These are phyloP conservation scores for Peromyscus aztecus DNA, from an alignment of 2,797 vertebrate species.

Conservation along the genomic window DNA sequence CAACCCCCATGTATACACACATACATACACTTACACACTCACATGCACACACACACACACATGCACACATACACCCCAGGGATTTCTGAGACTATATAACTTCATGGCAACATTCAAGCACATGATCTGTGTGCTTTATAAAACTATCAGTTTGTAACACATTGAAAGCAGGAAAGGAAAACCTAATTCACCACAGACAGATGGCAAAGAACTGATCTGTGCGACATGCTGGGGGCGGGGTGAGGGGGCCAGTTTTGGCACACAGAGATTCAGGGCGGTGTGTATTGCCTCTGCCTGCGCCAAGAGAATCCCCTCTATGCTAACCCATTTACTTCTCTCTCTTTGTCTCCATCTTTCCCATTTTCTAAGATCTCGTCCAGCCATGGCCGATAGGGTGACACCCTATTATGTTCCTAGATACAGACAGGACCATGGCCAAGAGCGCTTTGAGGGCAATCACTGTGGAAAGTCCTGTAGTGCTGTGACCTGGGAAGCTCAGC, in stretches of 20 bases:
- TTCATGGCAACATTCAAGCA: not conserved
- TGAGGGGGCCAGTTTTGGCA: not conserved
- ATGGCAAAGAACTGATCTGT: not conserved
- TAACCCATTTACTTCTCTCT: not conserved
- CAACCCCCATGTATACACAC: not conserved
- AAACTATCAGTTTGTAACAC: not conserved
- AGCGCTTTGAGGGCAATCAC: not conserved
- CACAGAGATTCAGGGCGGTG: too few species aligned
- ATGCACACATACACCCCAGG: not conserved
- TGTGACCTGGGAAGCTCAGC: not conserved
- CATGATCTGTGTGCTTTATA: not conserved
- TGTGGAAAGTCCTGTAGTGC: not conserved
- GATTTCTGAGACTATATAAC: not conserved
- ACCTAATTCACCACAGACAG: not conserved
- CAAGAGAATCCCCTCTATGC: not conserved
- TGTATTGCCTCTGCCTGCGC: not conserved
- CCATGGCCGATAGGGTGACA: not conserved
- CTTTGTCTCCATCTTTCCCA: not conserved
- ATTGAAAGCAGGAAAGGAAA: not conserved
- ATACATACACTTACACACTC: not conserved
- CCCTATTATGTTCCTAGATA: not conserved
- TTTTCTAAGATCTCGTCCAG: not conserved
- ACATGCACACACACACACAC: not conserved
- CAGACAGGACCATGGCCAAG: not conserved
- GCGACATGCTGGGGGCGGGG: rapidly evolving